Evolutionary conservation across 2,113 vertebrate species (phyloP), one percentile per base, ranked within the genome.

Genomic region (Arothron firmamentum): DNA sequence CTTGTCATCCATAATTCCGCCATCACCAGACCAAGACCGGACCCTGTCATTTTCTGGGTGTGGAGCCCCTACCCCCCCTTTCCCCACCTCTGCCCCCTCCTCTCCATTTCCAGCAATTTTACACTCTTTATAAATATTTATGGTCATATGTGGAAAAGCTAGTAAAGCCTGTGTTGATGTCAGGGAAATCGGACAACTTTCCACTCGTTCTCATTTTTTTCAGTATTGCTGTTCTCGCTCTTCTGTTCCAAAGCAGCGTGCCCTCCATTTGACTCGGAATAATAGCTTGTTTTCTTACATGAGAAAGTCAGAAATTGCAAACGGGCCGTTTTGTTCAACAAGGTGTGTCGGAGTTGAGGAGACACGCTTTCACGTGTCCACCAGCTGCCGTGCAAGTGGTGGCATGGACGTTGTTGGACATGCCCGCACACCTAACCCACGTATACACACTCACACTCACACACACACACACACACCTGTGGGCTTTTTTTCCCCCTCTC

Each of bases 1-100:
- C 82, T 55, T 87, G 88, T 93, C 89, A 90, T 79, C 74, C 90
- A 87, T 88, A 83, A 90, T 93, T 92, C 89, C 62, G 63, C 81
- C 83, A 83, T 88, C 52, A 59, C 73, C 81, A 89, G 75, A 86
- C 85, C 81, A 1, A 56, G 45, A 68, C 59, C 76, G 59, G 57
- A 66, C 68, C 72, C 66, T 19, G 34, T 81, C 82, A 83, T 83
- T 75, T 82, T 41, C 59, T 78, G 84, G 83, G 82, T 31, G 66
- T 73, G 65, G 79, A 62, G 12, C 14, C 51, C 17, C 46, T n/a
- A n/a, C 45, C 45, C 1, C 13, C 9, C 45, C 5, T 23, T 3
- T 2, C 21, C 21, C 3, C 42, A 43, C 28, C 28, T 9, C 28
- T 31, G 28, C 23, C 54, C 62, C 43, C 34, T 7, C 9, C 28